Base-by-base conservation (phyloP, 1,140 invertebrate genomes). In the Papilio glaucus region DNA sequence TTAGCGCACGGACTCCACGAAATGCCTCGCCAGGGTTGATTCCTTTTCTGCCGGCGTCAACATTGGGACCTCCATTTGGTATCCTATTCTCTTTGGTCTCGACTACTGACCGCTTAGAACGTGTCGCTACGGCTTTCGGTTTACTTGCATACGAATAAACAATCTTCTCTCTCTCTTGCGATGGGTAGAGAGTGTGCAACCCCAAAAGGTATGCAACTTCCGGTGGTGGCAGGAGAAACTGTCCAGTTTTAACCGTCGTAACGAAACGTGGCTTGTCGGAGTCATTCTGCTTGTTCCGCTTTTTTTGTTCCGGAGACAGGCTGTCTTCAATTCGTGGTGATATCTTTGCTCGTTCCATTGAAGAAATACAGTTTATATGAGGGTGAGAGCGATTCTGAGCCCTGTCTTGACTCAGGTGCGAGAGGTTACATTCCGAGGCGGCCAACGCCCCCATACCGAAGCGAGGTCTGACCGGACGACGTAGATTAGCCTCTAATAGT, bases 181-280 rank as follows among this genome's bases (percentile, higher is more conserved):
- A 82, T 38, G 85, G 84, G 49, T 92, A 93, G 74, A 93, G 84
- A 57, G 86, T 85, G 33, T 94, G 88, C 41, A 96, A 92, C 0
- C 95, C 95, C 3, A 96, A 90, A 0, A 96, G 92, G 15, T 92
- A 87, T 0, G 96, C 96, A 41, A 96, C 91, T 80, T 96, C 95
- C 21, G 96, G 95, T 0, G 96, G 96, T 0, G 97, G 96, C 81
- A 96, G 95, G 61, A 97, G 87, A 81, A 97, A 97, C 77, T 96
- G 95, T 0, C 97, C 96, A 24, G 94, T 95, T 72, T 95, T 96
- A 6, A 97, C 96, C 0, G 96, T 97, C 0, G 96, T 97, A 42
- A 97, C 95, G 80, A 97, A 97, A 0, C 96, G 94, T 6, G 94
- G 94, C 39, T 83, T 83, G 3, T 85, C 84, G 7, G 71, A 70